Evolutionary conservation across 2,888 invertebrate genomes (phyloP).

Genomic region (Drosophila cyrtoloma): DNA sequence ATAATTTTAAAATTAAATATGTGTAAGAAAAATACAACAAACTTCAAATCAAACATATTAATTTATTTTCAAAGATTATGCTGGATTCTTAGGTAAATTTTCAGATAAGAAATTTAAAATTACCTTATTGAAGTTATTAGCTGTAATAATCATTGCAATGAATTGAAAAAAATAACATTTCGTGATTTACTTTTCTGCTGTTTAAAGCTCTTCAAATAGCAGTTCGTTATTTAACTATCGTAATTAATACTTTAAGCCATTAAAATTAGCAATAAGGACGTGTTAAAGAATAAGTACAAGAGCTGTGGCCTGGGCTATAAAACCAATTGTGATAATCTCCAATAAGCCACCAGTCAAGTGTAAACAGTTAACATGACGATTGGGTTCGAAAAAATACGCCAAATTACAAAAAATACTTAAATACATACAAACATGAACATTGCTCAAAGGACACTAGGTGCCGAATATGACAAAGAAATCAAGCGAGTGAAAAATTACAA

Average conservation of each 20-base stretch:
- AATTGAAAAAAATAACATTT: background rate
- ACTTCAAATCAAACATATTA: background rate
- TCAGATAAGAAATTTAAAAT: background rate
- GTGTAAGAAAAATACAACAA: background rate
- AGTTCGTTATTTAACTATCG: background rate
- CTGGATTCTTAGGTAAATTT: background rate
- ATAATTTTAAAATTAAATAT: background rate
- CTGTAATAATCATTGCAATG: background rate
- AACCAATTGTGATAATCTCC: constrained; percentile 67
- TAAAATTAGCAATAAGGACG: constrained; percentile 27
- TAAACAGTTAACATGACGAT: background rate
- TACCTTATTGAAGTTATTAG: background rate
- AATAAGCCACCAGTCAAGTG: background rate
- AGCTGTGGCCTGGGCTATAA: constrained; percentile 30
- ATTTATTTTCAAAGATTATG: background rate
- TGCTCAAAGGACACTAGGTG: constrained; percentile 43
- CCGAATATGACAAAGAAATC: constrained; percentile 50
- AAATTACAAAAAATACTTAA: constrained; percentile 14
- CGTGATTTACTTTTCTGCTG: background rate
- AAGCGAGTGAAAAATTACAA: constrained; percentile 81
- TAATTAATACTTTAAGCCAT: background rate
- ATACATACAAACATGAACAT: constrained; percentile 50
- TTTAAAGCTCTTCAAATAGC: background rate
- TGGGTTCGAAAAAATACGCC: constrained; percentile 36
- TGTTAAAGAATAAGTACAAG: constrained; percentile 53